Evolutionary conservation across 1,140 invertebrate species (phyloP).

Genomic region (Trypoxylus dichotomus): DNA sequence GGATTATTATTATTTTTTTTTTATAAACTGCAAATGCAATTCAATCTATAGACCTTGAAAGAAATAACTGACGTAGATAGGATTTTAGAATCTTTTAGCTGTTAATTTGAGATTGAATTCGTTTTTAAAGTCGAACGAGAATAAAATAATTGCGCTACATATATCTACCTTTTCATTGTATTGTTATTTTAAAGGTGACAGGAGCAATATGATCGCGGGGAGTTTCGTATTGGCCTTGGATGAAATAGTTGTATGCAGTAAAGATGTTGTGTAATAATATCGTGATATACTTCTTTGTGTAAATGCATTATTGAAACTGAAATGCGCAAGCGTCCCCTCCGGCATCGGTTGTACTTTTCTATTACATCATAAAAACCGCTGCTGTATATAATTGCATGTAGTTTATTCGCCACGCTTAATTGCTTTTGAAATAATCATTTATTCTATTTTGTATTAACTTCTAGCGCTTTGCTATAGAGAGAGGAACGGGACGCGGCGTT

Average conservation of each 20-base stretch:
- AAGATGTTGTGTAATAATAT: slow-evolving; percentile 22
- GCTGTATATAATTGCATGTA: background rate
- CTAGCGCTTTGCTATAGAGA: background rate
- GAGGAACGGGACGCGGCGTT: too few relatives aligned
- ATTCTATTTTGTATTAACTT: background rate
- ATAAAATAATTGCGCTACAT: background rate
- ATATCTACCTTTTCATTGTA: background rate
- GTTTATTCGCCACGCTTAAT: background rate
- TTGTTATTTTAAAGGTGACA: background rate
- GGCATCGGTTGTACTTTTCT: slow-evolving; percentile 27
- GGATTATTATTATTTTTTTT: too few relatives aligned
- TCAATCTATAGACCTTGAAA: too few relatives aligned
- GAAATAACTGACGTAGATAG: background rate
- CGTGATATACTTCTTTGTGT: slow-evolving; percentile 33
- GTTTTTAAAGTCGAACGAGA: background rate
- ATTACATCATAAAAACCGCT: slow-evolving; percentile 32
- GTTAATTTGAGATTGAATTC: too few relatives aligned
- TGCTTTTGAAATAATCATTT: background rate
- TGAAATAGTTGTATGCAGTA: background rate
- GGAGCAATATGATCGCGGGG: background rate
- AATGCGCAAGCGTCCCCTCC: slow-evolving; percentile 24
- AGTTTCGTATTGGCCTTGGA: background rate
- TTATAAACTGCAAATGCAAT: too few relatives aligned
- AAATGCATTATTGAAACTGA: slow-evolving; percentile 15
- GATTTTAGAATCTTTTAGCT: too few relatives aligned